A percentile compares a stretch with the other conserved stretches of the same genome.
phyloP scores from a whole-genome alignment of 2,888 invertebrate species.

The Oscheius sp. region DNA sequence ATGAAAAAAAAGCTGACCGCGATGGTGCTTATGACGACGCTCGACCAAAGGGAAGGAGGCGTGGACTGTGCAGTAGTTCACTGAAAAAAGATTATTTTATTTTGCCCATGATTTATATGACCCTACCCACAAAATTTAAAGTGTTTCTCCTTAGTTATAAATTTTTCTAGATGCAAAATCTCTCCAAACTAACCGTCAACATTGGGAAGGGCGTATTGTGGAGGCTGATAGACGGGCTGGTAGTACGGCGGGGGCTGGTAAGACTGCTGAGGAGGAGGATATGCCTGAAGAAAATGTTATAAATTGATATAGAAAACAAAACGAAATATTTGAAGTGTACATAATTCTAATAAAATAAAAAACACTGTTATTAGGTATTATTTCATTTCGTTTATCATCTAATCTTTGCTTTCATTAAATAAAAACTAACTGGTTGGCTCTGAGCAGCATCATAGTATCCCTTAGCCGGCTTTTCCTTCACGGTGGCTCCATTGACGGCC shows the following conservation, averaged over 20 bases:
- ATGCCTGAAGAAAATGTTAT: background rate
- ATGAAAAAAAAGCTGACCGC: slow-evolving; percentile 2
- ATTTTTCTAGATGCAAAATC: too few species aligned
- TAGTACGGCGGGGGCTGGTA: slow-evolving; percentile 26
- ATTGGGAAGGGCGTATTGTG: slow-evolving; percentile 49
- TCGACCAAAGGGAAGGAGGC: slow-evolving; percentile 53
- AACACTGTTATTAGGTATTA: too few species aligned
- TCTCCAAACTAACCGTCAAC: slow-evolving; percentile 38
- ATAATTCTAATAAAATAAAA: too few species aligned
- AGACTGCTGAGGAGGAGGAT: background rate
- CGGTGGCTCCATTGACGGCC: slow-evolving; percentile 1
- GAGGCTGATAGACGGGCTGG: slow-evolving; percentile 32
- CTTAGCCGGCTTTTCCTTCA: slow-evolving; percentile 15
- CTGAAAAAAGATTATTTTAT: slow-evolving; percentile 24
- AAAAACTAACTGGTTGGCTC: slow-evolving; percentile 3
- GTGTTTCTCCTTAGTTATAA: too few species aligned
- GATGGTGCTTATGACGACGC: slow-evolving; percentile 30
- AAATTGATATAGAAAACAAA: background rate
- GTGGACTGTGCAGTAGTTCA: slow-evolving; percentile 58
- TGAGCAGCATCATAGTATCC: slow-evolving; percentile 11
- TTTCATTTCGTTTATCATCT: too few species aligned
- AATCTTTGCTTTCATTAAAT: background rate
- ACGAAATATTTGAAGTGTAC: too few species aligned
- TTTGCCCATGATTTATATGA: too few species aligned
- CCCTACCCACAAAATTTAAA: too few species aligned